Base-by-base conservation (phyloP, 2,797 vertebrate species). In the Pangasius krempfi region DNA sequence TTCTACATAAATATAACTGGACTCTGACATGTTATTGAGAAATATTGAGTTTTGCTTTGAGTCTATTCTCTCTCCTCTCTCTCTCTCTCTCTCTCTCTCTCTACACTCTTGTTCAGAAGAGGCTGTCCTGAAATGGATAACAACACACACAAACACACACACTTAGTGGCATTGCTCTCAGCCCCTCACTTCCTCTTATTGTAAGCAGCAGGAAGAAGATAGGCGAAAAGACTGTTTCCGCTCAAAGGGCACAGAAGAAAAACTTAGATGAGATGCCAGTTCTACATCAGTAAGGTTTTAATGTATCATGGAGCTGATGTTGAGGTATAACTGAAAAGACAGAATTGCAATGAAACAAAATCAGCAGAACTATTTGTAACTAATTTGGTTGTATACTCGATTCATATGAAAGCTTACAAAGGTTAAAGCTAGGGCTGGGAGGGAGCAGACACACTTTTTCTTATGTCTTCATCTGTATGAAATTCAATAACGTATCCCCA, bases 161-260 rank as follows among this genome's bases (percentile, higher is more conserved):
- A 79, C 44, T n/a, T 33, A 58, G 88, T 90, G 87, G 25, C 86
- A 86, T 70, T 85, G 86, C 80, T 80, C 76, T 87, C 72, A 89
- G 47, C 83, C 56, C 88, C 76, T 88, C 85, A 92, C 92, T 91
- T 94, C 94, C 92, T 87, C 64, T 91, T 90, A 92, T 91, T 93
- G 92, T 93, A 86, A 90, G 89, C 88, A 88, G 37, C 86, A 93
- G 93, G 93, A 94, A 93, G 89, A 87, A 89, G 89, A 92, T 93
- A 88, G 90, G 91, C 87, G 92, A 84, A 84, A 50, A 84, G 40
- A 66, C 14, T 2, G 66, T 89, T 90, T 91, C 89, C 78, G 73
- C n/a, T 86, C 12, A 16, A 75, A 88, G 60, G 25, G 14, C 73
- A 70, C 60, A 82, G 56, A 47, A 81, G 20, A 58, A 82, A 70